phyloP scores from a whole-genome alignment of 2,888 invertebrate species.

The Imbricaverruca yamaguchii region DNA sequence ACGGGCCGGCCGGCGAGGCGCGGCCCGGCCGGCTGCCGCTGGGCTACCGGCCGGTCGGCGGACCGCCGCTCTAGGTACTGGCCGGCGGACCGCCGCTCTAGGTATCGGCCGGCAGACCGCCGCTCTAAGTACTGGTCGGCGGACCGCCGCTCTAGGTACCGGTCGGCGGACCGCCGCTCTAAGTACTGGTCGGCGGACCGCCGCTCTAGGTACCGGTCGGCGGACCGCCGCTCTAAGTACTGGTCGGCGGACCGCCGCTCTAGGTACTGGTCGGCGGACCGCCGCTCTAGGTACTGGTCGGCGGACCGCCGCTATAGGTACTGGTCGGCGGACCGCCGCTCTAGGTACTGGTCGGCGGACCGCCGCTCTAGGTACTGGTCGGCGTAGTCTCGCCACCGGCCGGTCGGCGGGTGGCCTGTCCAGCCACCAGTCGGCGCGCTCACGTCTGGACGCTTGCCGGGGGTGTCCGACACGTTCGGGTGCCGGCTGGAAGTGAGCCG shows the following conservation, averaged over 20 bases:
- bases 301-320: neutral
- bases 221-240: no score
- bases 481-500: no score
- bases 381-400: neutral
- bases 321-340: neutral
- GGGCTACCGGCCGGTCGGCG: neutral
- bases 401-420: neutral
- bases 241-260: no score
- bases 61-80: neutral
- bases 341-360: no score
- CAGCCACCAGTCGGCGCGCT: neutral
- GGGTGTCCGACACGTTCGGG: neutral
- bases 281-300: neutral
- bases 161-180: no score
- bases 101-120: no score
- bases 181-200: neutral
- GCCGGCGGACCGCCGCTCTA: no score
- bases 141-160: neutral
- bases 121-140: no score
- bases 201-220: neutral
- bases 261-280: no score
- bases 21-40: neutral
- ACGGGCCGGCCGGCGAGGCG: neutral
- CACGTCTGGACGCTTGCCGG: neutral
- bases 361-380: neutral